Evolutionary conservation across 2,797 vertebrate genomes (phyloP), one percentile per base, ranked within the genome.

Genomic region (Ispidina picta): DNA sequence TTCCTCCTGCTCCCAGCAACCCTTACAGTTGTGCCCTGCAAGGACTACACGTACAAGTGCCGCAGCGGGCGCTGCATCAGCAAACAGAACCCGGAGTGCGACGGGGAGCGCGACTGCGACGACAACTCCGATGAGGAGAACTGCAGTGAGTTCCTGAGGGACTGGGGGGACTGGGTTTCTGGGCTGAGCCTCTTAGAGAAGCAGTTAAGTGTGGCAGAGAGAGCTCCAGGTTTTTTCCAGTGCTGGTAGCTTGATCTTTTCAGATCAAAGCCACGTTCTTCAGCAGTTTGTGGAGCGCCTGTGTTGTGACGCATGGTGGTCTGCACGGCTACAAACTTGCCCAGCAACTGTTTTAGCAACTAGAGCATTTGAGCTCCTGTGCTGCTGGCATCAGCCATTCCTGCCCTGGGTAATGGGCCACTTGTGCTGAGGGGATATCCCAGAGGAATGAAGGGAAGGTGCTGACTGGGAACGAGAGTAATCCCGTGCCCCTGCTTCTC

Each of bases 71-170:
- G 29, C 46, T 99, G 99, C 79, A 41, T 99, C 94, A 97, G 29
- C 92, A 99, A 99, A 93, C 87, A 95, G 77, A 99, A 98, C 94
- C 98, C 99, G 0, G 98, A 98, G 77, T 99, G 99, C 10, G 99
- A 99, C 0, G 98, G 98, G 9, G 77, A 59, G 17, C 2, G 2
- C 4, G 99, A 99, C 97, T 99, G 99, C 1, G 89, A 93, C 0
- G 99, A 99, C 2, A 97, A 96, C 16, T 99, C 99, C 0, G 99
- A 99, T 0, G 99, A 99, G 95, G 94, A 95, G 28, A 93, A 97
- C 76, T 99, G 99, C 26, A 94, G 98, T 99, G 91, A 97, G 98
- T 92, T 9, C n/a, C 64, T 15, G 3, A 58, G 26, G 33, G 55
- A 48, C 4, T 15, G 3, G 2, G 60, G 26, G 35, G 58, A 46